Base-by-base conservation (phyloP, 2,888 invertebrate species). In the Apamea crenata region DNA sequence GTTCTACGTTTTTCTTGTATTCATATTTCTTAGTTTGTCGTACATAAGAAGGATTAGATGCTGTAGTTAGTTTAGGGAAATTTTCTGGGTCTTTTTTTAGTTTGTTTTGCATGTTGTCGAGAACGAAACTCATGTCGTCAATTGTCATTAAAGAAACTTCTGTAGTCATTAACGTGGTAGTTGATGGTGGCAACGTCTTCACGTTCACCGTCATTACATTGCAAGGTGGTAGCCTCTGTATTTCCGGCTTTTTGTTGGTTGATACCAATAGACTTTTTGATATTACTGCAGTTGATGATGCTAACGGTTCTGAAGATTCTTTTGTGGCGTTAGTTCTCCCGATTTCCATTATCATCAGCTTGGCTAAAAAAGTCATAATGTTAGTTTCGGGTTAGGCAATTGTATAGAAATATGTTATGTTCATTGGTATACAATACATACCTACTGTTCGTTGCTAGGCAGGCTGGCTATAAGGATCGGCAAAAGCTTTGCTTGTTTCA, bases 191-290 rank as follows among this genome's bases (percentile, higher is more conserved):
- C 25, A 80, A 4, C 0, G 74, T 84, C 53, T 84, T 86, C 0
- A 87, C 21, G 36, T 86, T 86, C 0, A 84, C 84, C 0, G 74
- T 81, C 44, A 81, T 81, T 4, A 84, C 40, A 25, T 86, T 86
- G 25, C 7, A 25, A 8, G 66, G 16, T 53, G 74, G 83, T 44
- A 59, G 10, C 29, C 7, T 63, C 36, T 5, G 47, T 50, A 14
- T 16, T 47, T 16, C 0, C 61, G 10, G 4, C 2, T 16, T 32
- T 0, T 50, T 71, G 4, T 4, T 61, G 16, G 6, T 5, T 44
- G 21, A 6, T 25, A 21, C 1, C 36, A 36, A n/a, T 16, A 4
- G 1, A n/a, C 1, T n/a, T 36, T 6, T 21, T 14, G 71, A 8
- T 29, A 10, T 0, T 5, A 8, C 0, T n/a, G 0, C 1, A 50